Conservation (phyloP, 2,888 invertebrate species). For the Notodonta dromedarius region DNA sequence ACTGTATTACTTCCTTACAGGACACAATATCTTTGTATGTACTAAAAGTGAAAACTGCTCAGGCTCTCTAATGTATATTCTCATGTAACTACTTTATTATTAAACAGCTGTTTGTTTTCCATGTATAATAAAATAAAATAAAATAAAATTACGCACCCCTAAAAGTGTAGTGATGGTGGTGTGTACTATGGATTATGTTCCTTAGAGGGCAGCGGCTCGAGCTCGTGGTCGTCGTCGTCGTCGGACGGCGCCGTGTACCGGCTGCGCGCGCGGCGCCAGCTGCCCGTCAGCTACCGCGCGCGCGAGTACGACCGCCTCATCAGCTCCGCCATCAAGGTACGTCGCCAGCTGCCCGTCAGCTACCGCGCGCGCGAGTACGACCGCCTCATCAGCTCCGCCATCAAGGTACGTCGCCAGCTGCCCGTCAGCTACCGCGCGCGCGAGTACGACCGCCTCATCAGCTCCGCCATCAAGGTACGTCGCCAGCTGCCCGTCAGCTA, state of each 20-base stretch:
- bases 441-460: constrained; percentile 98
- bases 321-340: constrained; percentile 92
- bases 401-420: constrained; percentile 83
- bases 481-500: constrained; percentile 89
- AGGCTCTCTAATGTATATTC: no score
- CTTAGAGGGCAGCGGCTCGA: constrained; percentile 42
- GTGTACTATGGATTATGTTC: no score
- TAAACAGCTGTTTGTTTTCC: no score
- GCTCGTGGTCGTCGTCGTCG: constrained; percentile 71
- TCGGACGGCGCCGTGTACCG: constrained; percentile 92
- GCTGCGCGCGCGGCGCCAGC: constrained; percentile 90
- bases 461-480: constrained; percentile 91
- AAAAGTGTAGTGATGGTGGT: no score
- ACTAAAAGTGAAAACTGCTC: no score
- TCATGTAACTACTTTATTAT: no score
- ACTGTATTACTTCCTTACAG: no score
- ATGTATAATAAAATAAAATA: no score
- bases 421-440: constrained; percentile 94
- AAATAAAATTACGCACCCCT: no score
- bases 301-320: constrained; percentile 98
- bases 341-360: constrained; percentile 86
- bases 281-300: constrained; percentile 93
- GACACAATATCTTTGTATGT: no score
- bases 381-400: constrained; percentile 96
- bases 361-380: constrained; percentile 97